phyloP scores from a whole-genome alignment of 1,140 invertebrate species.

The Caerostris extrusa region DNA sequence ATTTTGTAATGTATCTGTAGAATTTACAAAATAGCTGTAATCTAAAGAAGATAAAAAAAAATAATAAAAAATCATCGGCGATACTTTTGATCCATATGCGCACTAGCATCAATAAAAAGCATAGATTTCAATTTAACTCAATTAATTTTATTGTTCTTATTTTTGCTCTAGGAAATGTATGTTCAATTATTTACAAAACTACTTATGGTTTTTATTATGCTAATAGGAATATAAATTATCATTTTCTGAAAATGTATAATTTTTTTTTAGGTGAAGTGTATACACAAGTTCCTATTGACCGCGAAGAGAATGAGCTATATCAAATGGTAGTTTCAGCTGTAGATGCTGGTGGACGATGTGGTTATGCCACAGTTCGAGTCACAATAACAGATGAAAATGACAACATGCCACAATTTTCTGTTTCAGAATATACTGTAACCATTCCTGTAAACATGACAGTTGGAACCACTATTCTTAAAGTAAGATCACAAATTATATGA shows the following conservation, averaged over 20 bases:
- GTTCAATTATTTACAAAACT: no score
- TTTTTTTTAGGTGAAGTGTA: slow-evolving; percentile 87
- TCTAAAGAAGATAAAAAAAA: no score
- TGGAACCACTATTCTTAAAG: slow-evolving; percentile 86
- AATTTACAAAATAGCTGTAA: no score
- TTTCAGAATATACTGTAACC: slow-evolving; percentile 90
- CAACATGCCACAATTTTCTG: slow-evolving; percentile 90
- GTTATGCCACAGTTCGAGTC: slow-evolving; percentile 90
- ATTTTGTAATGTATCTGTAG: no score
- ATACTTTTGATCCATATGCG: no score
- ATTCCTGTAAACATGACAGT: slow-evolving; percentile 86
- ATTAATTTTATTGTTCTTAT: no score
- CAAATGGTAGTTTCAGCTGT: slow-evolving; percentile 91
- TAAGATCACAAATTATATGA: slow-evolving; percentile 80
- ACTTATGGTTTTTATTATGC: background rate
- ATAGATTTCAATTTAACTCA: no score
- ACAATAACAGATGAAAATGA: slow-evolving; percentile 93
- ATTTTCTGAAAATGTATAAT: background rate
- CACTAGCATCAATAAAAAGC: no score
- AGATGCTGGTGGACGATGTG: slow-evolving; percentile 91
- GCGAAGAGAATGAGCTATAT: slow-evolving; percentile 88
- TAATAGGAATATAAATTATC: background rate
- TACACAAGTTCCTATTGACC: slow-evolving; percentile 88
- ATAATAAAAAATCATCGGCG: no score
- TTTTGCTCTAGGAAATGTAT: no score